Evolutionary conservation across 2,113 vertebrate species (phyloP), one percentile per base, ranked within the genome.

Genomic region (Salvelinus fontinalis): DNA sequence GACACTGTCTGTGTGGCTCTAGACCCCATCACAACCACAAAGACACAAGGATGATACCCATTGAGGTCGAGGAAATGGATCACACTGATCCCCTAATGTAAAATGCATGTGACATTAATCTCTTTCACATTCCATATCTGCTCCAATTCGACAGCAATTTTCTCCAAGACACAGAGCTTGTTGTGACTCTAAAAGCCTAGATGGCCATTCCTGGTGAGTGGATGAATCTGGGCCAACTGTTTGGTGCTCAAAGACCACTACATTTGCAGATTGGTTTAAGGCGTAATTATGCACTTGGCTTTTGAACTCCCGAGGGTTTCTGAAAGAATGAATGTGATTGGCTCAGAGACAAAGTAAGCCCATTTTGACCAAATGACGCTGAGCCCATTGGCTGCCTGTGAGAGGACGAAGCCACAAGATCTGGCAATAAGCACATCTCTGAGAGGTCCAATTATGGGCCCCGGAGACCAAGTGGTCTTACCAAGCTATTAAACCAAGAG

Each of bases 221-320:
- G 87, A 83, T 49, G 80, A 79, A 84, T 80, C 82, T 78, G 85
- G 88, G 87, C 83, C 85, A 76, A 87, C 76, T 86, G 84, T 88
- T 90, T 91, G 88, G 87, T 57, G 79, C 84, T 77, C n/a, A 59
- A 77, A 89, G 90, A 88, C 91, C 91, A 67, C 90, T 24, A 90
- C 85, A 90, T 92, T 89, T 91, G 85, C 82, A 89, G 88, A 92
- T 90, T 90, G 91, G 91, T 90, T 90, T 91, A 91, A 90, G 87
- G 87, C 86, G 83, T 85, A 91, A 92, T 92, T 91, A 92, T 87
- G 84, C 91, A 92, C 91, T 92, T 92, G 89, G 90, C 91, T 89
- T 90, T 89, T 88, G 79, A 87, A 89, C 91, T 85, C 88, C 85
- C 90, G 89, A 90, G 91, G 91, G 86, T 92, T 92, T 85, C 84